Evolutionary conservation across 2,888 invertebrate species (phyloP).

Genomic region (Trichopoda pennipes): DNA sequence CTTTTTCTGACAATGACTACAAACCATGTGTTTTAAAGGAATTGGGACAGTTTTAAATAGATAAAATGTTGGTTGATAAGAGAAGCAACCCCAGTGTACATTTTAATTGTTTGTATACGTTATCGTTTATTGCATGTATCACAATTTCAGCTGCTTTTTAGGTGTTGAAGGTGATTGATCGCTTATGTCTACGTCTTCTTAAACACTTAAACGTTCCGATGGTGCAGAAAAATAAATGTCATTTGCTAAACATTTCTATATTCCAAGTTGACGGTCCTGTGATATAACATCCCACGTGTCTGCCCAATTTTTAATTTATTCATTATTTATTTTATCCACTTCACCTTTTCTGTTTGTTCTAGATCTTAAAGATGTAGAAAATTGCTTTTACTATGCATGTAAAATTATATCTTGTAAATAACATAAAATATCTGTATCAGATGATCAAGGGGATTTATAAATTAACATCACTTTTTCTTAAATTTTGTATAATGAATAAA

Average conservation of each 20-base stretch:
- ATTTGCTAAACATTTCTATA: slow-evolving; percentile 60
- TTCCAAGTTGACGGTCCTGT: slow-evolving; percentile 49
- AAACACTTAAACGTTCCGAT: not conserved
- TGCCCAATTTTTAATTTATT: slow-evolving; percentile 37
- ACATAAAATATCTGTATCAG: slow-evolving; percentile 44
- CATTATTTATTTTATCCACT: slow-evolving; percentile 15
- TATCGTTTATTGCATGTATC: slow-evolving; percentile 23
- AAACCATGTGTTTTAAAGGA: slow-evolving; percentile 39
- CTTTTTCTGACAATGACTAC: slow-evolving; percentile 5
- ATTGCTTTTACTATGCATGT: slow-evolving; percentile 3
- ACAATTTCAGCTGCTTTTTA: slow-evolving; percentile 29
- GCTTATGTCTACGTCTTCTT: slow-evolving; percentile 11
- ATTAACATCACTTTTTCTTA: slow-evolving; percentile 37
- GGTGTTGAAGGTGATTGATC: slow-evolving; percentile 60
- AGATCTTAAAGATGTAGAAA: slow-evolving; percentile 2
- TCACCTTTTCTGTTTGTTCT: not conserved
- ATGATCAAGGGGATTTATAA: slow-evolving; percentile 37
- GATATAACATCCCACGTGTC: slow-evolving; percentile 56
- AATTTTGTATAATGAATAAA: slow-evolving; percentile 19
- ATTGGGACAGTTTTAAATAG: slow-evolving; percentile 32
- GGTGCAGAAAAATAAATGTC: slow-evolving; percentile 48
- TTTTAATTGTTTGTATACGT: slow-evolving; percentile 24
- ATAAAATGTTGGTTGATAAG: not conserved
- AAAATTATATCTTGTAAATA: slow-evolving; percentile 45
- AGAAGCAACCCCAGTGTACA: slow-evolving; percentile 6